Evolutionary conservation across 2,113 vertebrate genomes (phyloP).

Genomic region (Chitala chitala): DNA sequence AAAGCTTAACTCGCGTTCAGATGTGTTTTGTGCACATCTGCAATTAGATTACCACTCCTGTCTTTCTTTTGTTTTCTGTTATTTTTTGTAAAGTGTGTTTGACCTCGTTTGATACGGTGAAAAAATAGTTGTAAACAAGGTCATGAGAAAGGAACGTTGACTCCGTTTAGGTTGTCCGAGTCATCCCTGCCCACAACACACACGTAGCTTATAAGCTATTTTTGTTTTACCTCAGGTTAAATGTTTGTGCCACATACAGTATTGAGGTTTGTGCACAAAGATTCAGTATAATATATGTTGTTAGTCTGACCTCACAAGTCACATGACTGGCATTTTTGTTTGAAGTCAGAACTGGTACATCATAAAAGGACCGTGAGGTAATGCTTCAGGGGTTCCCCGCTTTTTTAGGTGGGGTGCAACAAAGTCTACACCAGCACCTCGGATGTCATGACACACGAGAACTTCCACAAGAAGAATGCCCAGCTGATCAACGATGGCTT

Average conservation of each 20-base stretch:
- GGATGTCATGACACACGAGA: slow-evolving; percentile 97
- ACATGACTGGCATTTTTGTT: background rate
- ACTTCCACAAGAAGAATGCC: slow-evolving; percentile 98
- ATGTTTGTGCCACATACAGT: slow-evolving; percentile 22
- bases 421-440: slow-evolving; percentile 99
- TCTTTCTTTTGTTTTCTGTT: too few relatives aligned
- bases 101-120: background rate
- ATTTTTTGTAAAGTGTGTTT: background rate
- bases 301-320: background rate
- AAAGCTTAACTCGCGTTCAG: too few relatives aligned
- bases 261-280: background rate
- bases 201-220: slow-evolving; percentile 33
- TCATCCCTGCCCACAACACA: slow-evolving; percentile 30
- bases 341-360: too few relatives aligned
- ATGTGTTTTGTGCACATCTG: too few relatives aligned
- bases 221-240: slow-evolving; percentile 38
- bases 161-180: slow-evolving; percentile 57
- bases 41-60: too few relatives aligned
- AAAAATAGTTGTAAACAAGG: slow-evolving; percentile 32
- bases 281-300: background rate
- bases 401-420: slow-evolving; percentile 96
- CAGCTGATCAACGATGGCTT: slow-evolving; percentile 98
- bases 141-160: slow-evolving; percentile 42
- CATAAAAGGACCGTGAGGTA: too few relatives aligned
- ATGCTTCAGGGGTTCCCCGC: too few relatives aligned